These are phyloP conservation scores for Drosophila novamexicana DNA, from an alignment of 1,140 invertebrate genomes.

Conservation along the genomic window DNA sequence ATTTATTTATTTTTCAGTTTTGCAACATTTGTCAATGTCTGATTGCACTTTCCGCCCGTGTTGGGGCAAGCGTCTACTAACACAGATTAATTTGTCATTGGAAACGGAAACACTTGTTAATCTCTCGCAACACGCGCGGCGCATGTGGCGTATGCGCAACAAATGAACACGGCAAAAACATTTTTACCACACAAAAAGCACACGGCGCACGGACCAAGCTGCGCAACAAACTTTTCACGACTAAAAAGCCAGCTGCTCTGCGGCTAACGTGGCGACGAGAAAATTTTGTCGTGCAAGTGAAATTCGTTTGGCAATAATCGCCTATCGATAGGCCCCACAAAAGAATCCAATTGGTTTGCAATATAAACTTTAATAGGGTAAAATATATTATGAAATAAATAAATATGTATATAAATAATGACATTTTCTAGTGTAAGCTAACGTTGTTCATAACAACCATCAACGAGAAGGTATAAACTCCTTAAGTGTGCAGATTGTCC, in stretches of 20 bases:
- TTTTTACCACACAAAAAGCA: slow-evolving; percentile 49
- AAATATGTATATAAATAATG: neutral
- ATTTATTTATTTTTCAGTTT: slow-evolving; percentile 3
- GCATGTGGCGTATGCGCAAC: slow-evolving; percentile 67
- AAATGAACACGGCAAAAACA: slow-evolving; percentile 39
- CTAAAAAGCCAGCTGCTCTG: slow-evolving; percentile 47
- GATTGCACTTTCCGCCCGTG: slow-evolving; percentile 13
- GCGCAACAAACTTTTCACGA: slow-evolving; percentile 70
- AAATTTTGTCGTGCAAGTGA: slow-evolving; percentile 59
- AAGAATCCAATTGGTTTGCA: neutral
- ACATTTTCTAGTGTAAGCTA: too few relatives aligned
- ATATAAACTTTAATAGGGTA: neutral
- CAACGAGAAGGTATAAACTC: too few relatives aligned
- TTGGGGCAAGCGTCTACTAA: neutral
- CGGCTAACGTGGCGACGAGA: slow-evolving; percentile 24
- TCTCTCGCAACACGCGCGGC: slow-evolving; percentile 39
- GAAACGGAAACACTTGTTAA: slow-evolving; percentile 63
- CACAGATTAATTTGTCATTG: slow-evolving; percentile 25
- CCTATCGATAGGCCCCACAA: slow-evolving; percentile 58
- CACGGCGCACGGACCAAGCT: slow-evolving; percentile 63
- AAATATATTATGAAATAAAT: neutral
- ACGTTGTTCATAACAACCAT: too few relatives aligned
- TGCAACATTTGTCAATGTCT: slow-evolving; percentile 37
- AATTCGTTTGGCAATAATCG: slow-evolving; percentile 26
- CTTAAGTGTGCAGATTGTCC: too few relatives aligned